Base-by-base conservation (phyloP, 1,140 invertebrate genomes). In the Microplitis mediator region DNA sequence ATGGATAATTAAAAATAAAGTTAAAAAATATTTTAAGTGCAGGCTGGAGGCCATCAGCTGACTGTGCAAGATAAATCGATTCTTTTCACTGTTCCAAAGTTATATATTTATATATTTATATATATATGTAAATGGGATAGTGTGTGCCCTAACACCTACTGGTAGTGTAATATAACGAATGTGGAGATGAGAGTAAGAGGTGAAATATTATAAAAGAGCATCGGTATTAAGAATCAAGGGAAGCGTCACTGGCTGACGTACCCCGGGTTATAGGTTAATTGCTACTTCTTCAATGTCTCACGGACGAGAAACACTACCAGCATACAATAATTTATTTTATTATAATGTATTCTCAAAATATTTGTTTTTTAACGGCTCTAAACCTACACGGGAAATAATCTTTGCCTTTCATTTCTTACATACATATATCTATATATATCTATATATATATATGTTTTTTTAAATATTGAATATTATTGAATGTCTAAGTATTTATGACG, bases 51-150 rank as follows among this genome's bases (percentile, higher is more conserved):
- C 69, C 54, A 61, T 66, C 60, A 58, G 36, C 69, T 69, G 64
- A 61, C 62, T 56, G 54, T 62, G 52, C 68, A 75, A 75, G 74
- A 75, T 75, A 60, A 71, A 75, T 75, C 54, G 74, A 72, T 64
- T 61, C 72, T 60, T 56, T 66, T 75, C 71, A 75, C 72, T 73
- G 74, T 75, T 75, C 70, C 61, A 73, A 70, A 51, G n/a, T 52
- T 62, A 35, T 34, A 62, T 31, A 35, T 34, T 23, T 23, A 23
- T n/a, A 51, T 23, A 23, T 23, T 56, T 23, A 5, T 9, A 2
- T 23, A 56, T 13, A 34, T 61, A 13, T 16, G 3, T 60, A 68
- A 34, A 73, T 66, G 23, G 23, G 23, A 45, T 45, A 45, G 39
- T 45, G 39, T 45, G 11, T 9, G 39, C 6, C 39, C 39, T 11